Evolutionary conservation across 2,888 invertebrate genomes (phyloP).

Genomic region (Sphaerophoria taeniata): DNA sequence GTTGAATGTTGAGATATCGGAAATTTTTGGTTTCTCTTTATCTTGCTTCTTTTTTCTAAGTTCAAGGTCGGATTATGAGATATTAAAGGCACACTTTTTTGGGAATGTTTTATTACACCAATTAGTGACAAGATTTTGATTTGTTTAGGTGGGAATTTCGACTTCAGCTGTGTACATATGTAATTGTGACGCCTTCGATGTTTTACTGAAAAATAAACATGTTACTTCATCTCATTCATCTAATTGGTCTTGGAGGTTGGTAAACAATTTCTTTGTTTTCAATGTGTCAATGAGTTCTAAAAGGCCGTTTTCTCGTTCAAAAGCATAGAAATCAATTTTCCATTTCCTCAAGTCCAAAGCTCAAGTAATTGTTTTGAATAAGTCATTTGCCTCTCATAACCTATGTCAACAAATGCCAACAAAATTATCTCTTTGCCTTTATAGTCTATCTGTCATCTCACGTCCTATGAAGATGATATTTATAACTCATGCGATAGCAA

Average conservation of each 20-base stretch:
- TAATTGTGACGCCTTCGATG: too few relatives aligned
- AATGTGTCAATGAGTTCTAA: too few relatives aligned
- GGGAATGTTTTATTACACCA: neutral
- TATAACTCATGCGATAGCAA: conserved; percentile 38
- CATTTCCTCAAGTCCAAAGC: too few relatives aligned
- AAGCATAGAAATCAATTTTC: too few relatives aligned
- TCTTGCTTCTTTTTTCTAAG: neutral
- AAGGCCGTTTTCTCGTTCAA: too few relatives aligned
- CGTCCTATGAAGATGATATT: neutral
- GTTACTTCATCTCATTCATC: too few relatives aligned
- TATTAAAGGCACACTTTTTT: neutral
- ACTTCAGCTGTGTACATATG: too few relatives aligned
- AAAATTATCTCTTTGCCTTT: neutral
- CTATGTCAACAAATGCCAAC: conserved; percentile 62
- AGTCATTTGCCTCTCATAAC: conserved; percentile 45
- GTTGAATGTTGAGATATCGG: neutral
- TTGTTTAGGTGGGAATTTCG: neutral
- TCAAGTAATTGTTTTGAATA: too few relatives aligned
- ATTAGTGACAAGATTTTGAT: neutral
- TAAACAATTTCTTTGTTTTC: too few relatives aligned
- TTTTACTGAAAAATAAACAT: too few relatives aligned
- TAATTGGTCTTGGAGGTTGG: too few relatives aligned
- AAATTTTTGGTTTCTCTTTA: neutral
- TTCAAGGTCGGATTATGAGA: conserved; percentile 16
- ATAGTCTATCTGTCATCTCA: neutral